Percentiles rank a stretch among this genome's conserved stretches.
Evolutionary conservation across 2,888 invertebrate genomes (phyloP).

Genomic region (Clanis bilineata): DNA sequence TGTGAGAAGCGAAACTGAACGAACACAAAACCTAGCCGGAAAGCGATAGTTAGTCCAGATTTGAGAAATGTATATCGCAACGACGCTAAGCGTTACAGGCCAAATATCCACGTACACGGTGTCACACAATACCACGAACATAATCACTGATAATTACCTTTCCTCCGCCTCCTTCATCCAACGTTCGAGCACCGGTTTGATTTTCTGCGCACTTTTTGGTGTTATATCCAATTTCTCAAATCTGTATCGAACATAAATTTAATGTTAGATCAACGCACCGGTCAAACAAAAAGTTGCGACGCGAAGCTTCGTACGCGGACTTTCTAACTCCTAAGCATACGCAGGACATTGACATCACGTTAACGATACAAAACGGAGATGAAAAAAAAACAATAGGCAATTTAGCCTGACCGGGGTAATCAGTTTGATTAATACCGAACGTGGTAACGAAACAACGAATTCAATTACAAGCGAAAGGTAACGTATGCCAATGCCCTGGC

Average conservation of each 20-base stretch:
- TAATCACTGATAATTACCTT: slow-evolving; percentile 86
- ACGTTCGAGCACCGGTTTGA: slow-evolving; percentile 98
- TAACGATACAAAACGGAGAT: slow-evolving; percentile 65
- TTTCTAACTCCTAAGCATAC: slow-evolving; percentile 57
- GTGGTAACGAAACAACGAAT: slow-evolving; percentile 76
- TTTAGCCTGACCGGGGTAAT: slow-evolving; percentile 75
- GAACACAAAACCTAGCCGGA: slow-evolving; percentile 62
- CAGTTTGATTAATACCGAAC: slow-evolving; percentile 80
- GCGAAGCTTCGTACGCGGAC: slow-evolving; percentile 22
- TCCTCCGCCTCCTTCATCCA: slow-evolving; percentile 99
- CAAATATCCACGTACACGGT: slow-evolving; percentile 77
- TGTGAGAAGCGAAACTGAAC: slow-evolving; percentile 44
- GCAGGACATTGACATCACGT: slow-evolving; percentile 86
- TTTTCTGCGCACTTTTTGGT: slow-evolving; percentile 99
- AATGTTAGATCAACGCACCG: slow-evolving; percentile 75
- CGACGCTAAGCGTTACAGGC: slow-evolving; percentile 77
- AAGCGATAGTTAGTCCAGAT: slow-evolving; percentile 81
- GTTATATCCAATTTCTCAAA: slow-evolving; percentile 99
- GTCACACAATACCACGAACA: slow-evolving; percentile 69
- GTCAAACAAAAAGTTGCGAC: slow-evolving; percentile 45
- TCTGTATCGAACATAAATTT: slow-evolving; percentile 86
- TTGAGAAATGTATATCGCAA: slow-evolving; percentile 77
- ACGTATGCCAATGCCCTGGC: slow-evolving; percentile 96
- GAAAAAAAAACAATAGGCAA: slow-evolving; percentile 77
- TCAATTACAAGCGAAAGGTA: slow-evolving; percentile 79